These are phyloP conservation scores for Malurus alboscapulatus DNA, from an alignment of 2,113 vertebrate species.

Conservation along the genomic window DNA sequence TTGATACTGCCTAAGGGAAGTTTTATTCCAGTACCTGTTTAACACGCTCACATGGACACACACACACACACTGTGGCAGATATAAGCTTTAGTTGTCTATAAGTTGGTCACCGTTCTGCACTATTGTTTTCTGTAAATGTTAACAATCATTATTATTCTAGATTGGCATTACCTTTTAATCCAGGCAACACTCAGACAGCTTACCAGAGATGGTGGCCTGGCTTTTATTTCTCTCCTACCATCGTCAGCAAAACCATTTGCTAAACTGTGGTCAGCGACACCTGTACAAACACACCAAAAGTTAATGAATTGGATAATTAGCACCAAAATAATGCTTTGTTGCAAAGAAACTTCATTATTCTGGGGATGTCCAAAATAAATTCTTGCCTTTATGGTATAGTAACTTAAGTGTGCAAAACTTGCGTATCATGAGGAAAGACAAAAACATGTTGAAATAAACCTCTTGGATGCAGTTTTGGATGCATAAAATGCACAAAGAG, in stretches of 20 bases:
- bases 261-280: background rate
- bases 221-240: background rate
- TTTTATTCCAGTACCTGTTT: background rate
- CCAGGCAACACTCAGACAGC: background rate
- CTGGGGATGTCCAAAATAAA: background rate
- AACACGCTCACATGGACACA: accelerated
- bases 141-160: background rate
- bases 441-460: background rate
- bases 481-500: background rate
- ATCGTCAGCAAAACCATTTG: conserved; percentile 4
- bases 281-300: conserved; percentile 39
- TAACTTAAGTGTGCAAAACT: background rate
- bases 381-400: background rate
- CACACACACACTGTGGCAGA: background rate
- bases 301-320: conserved; percentile 22
- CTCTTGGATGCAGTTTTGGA: background rate
- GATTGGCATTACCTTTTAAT: background rate
- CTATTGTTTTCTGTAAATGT: background rate
- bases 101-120: background rate
- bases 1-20: background rate
- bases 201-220: background rate
- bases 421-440: background rate
- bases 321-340: background rate
- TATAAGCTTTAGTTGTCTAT: background rate
- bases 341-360: background rate